Base-by-base conservation (phyloP, 2,797 vertebrate genomes). In the Parauchenoglanis punctatus region DNA sequence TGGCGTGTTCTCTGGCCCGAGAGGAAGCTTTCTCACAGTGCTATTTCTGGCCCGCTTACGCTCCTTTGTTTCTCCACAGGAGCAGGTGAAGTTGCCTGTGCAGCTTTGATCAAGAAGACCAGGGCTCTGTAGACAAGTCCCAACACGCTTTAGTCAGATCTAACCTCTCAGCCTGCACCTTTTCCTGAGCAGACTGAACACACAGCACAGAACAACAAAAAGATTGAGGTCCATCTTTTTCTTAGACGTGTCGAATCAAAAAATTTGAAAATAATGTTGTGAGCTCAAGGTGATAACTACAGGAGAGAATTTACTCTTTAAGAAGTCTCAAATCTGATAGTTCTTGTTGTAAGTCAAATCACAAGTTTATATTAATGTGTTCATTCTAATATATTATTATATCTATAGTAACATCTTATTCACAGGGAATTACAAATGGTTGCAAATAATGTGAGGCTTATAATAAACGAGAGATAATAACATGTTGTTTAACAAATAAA, bases 21-120 rank as follows among this genome's bases (percentile, higher is more conserved):
- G 87, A 90, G 89, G 91, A 89, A 91, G 73, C 81, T 77, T 84
- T 82, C 86, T 89, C 82, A 78, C 81, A 10, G 59, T 25, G 85
- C 83, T 91, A 91, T 91, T 91, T 88, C 70, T 89, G 87, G 75
- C 73, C 77, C 68, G 49, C 17, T 54, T 18, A 49, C 52, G 54
- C 85, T 90, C 89, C 88, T 89, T 88, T 90, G 89, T 89, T 87
- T 90, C 88, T 54, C 83, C 2, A 28, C 70, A 72, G 85, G 88
- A 86, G 89, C 91, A 91, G 91, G 91, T 91, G 91, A 91, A 89
- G 87, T 75, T 87, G 83, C 54, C 67, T 82, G 87, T 83, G 61
- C 56, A 44, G 59, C 89, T 90, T 90, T 87, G 87, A 88, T 88
- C 87, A 89, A 46, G 83, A 88, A 40, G 86, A 88, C 52, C 85